Conservation (phyloP, 2,113 vertebrate species). For the Planiliza haematocheilus region DNA sequence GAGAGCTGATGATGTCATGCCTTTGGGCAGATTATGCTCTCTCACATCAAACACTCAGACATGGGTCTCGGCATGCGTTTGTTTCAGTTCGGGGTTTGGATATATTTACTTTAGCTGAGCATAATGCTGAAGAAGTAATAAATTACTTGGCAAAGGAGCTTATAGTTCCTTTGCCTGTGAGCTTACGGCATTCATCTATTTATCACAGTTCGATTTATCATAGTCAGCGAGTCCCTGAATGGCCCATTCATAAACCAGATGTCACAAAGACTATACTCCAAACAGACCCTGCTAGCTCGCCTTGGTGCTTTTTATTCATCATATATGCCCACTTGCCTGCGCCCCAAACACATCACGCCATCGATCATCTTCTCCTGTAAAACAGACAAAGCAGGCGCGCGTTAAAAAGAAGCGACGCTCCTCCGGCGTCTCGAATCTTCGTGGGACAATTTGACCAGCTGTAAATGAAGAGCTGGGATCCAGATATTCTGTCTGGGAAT, state of each 20-base stretch:
- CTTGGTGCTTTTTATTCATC: conserved; percentile 44
- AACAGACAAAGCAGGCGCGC: conserved; percentile 26
- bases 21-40: conserved; percentile 49
- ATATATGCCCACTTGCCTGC: neutral
- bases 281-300: conserved; percentile 26
- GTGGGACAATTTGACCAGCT: conserved; percentile 17
- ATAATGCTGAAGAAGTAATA: conserved; percentile 46
- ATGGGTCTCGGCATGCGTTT: conserved; percentile 63
- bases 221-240: conserved; percentile 40
- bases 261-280: conserved; percentile 40
- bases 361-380: conserved; percentile 9
- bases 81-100: conserved; percentile 45
- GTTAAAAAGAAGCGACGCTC: neutral
- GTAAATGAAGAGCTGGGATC: conserved; percentile 12
- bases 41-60: conserved; percentile 57
- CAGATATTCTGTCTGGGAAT: conserved; percentile 11
- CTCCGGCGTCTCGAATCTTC: conserved; percentile 7
- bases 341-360: conserved; percentile 23
- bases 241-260: conserved; percentile 58
- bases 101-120: conserved; percentile 54
- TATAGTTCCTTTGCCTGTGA: conserved; percentile 12
- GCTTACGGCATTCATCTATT: conserved; percentile 45
- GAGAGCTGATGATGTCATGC: conserved; percentile 63
- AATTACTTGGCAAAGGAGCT: conserved; percentile 38
- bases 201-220: conserved; percentile 47